These are phyloP conservation scores for Magallana gigas DNA, from an alignment of 1,140 invertebrate species.

Conservation along the genomic window DNA sequence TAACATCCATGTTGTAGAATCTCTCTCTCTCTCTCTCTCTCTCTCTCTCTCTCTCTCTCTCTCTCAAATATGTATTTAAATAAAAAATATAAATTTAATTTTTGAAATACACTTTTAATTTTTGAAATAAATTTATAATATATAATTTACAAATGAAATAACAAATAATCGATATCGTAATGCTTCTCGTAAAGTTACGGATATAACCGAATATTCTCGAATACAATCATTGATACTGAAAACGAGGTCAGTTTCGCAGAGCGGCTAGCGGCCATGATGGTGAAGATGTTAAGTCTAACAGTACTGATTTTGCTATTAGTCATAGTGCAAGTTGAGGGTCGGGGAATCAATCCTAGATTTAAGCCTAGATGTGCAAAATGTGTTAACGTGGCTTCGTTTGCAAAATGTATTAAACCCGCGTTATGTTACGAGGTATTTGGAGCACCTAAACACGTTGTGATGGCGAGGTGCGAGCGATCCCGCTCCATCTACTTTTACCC, in stretches of 20 bases:
- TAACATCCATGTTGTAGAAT: no score
- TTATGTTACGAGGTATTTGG: not conserved
- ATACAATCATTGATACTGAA: slow-evolving; percentile 17
- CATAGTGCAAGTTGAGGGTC: not conserved
- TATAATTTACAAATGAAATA: slow-evolving; percentile 13
- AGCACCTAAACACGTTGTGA: no score
- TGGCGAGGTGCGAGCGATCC: no score
- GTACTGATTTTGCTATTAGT: not conserved
- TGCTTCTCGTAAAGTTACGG: slow-evolving; percentile 3
- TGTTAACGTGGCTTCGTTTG: not conserved
- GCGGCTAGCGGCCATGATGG: not conserved
- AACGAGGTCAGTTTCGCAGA: not conserved
- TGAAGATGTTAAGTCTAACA: not conserved
- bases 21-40: no score
- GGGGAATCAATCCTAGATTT: not conserved
- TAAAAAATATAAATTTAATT: slow-evolving; percentile 8
- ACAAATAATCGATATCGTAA: not conserved
- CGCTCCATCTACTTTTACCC: no score
- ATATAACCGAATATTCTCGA: slow-evolving; percentile 18
- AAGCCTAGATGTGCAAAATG: not conserved
- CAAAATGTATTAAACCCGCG: not conserved
- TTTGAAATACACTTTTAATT: slow-evolving; percentile 1
- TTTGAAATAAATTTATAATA: slow-evolving; percentile 10
- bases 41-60: not conserved
- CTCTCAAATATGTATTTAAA: not conserved